Evolutionary conservation across 2,113 vertebrate species (phyloP), one percentile per base, ranked within the genome.

Genomic region (Loxodonta africana): DNA sequence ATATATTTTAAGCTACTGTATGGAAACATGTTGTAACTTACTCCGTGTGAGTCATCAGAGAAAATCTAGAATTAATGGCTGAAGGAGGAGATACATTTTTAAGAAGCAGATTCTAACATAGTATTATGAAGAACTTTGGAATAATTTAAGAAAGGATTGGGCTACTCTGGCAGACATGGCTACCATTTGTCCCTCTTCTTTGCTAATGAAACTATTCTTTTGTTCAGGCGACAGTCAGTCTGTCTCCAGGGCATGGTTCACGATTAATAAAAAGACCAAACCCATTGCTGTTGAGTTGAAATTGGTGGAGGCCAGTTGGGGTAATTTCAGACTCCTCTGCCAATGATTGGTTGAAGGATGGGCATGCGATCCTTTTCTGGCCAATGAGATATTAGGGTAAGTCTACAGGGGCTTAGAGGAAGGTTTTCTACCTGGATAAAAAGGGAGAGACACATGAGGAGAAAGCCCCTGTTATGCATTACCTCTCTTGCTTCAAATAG

Each of bases 141-240:
- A 33, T 60, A 48, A 14, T 83, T 93, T n/a, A 69, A 14, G 3
- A 26, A 86, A 53, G 17, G 30, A 8, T 53, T 63, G 15, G 82
- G 33, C 37, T n/a, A 7, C 65, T 53, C 0, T 51, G 65, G 63
- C 46, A 44, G 77, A 26, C 62, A 46, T 30, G 53, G 10, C 51
- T 63, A 63, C 30, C 69, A 80, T 44, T 63, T 62, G 46, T 15
- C 23, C 26, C 62, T 76, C n/a, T 63, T 86, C 20, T 85, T 73
- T 96, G 46, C 4, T 88, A 82, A 41, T n/a, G 53, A 71, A 95
- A 33, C 4, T 41, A 51, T 76, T 84, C 20, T 83, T 88, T 90
- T 81, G 8, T 73, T 92, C 65, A 74, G 48, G 46, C 30, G 30
- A 25, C 41, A 57, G 25, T 85, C 33, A n/a, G 63, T 41, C 15